phyloP scores from a whole-genome alignment of 2,113 vertebrate species.

The Ammodytes marinus region DNA sequence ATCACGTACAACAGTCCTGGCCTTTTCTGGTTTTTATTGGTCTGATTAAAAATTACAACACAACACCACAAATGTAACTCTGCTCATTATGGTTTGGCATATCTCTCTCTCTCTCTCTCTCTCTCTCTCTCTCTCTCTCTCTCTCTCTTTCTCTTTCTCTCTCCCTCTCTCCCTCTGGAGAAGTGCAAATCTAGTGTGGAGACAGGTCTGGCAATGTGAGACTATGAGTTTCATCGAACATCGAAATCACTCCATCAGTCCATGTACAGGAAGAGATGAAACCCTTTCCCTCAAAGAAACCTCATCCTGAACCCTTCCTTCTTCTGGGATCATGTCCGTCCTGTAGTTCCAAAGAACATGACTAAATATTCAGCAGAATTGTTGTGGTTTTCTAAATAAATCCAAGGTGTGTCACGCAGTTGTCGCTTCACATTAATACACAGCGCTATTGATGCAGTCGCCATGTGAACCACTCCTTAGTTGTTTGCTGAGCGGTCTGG shows the following conservation, averaged over 20 bases:
- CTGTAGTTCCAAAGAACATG: not conserved
- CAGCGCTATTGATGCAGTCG: not conserved
- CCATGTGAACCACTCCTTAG: conserved; percentile 20
- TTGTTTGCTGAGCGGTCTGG: conserved; percentile 39
- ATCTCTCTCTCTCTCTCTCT: not conserved
- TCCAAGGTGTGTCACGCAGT: not conserved
- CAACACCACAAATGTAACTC: conserved; percentile 48
- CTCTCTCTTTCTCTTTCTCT: not conserved
- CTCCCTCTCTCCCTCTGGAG: conserved; percentile 4
- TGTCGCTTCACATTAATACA: conserved; percentile 13
- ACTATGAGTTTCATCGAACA: no score
- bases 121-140: no score
- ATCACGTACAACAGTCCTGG: conserved; percentile 33
- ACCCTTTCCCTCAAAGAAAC: not conserved
- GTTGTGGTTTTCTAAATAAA: not conserved
- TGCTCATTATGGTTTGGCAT: conserved; percentile 60
- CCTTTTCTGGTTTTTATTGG: conserved; percentile 20
- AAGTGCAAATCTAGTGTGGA: conserved; percentile 1
- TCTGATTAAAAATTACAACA: conserved; percentile 59
- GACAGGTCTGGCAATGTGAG: conserved; percentile 18
- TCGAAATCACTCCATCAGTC: conserved; percentile 2
- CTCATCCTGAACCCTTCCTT: not conserved
- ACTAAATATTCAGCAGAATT: not conserved
- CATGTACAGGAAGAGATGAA: not conserved
- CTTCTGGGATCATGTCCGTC: not conserved